phyloP scores from a whole-genome alignment of 2,113 vertebrate genomes.

The Anarhynchus alexandrinus region DNA sequence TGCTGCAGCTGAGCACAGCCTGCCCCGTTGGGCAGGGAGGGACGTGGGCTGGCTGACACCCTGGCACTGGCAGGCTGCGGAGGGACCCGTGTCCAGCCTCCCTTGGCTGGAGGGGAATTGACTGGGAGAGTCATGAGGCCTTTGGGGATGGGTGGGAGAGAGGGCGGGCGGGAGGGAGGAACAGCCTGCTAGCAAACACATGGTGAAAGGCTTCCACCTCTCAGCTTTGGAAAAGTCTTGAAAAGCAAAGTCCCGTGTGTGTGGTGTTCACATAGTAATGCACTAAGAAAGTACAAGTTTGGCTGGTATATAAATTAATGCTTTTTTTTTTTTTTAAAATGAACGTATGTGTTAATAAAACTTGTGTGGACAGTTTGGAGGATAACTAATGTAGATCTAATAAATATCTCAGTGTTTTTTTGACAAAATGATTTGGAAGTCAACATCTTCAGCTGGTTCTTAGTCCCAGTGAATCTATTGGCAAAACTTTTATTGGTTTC shows the following conservation, averaged over 20 bases:
- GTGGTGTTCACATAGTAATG: neutral
- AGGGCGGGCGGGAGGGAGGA: neutral
- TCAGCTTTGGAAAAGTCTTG: slow-evolving; percentile 23
- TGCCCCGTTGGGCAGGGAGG: slow-evolving; percentile 25
- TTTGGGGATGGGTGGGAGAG: slow-evolving; percentile 22
- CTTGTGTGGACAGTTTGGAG: neutral
- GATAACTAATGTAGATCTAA: neutral
- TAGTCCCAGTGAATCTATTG: neutral
- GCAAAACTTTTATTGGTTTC: neutral
- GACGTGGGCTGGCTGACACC: neutral
- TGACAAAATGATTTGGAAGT: neutral
- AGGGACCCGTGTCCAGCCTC: neutral
- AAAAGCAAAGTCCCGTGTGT: neutral
- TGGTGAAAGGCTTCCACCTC: slow-evolving; percentile 39
- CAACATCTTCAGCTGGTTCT: neutral
- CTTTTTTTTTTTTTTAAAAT: neutral
- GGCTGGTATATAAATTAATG: neutral
- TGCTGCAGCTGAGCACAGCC: neutral
- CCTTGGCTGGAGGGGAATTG: neutral
- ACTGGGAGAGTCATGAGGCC: slow-evolving; percentile 17
- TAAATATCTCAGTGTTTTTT: neutral
- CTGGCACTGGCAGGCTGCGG: neutral
- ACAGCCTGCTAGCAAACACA: neutral
- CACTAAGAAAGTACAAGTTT: neutral
- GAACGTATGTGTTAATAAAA: neutral